phyloP scores from a whole-genome alignment of 64 coral and sea anemone genomes.

The Montipora cactus region DNA sequence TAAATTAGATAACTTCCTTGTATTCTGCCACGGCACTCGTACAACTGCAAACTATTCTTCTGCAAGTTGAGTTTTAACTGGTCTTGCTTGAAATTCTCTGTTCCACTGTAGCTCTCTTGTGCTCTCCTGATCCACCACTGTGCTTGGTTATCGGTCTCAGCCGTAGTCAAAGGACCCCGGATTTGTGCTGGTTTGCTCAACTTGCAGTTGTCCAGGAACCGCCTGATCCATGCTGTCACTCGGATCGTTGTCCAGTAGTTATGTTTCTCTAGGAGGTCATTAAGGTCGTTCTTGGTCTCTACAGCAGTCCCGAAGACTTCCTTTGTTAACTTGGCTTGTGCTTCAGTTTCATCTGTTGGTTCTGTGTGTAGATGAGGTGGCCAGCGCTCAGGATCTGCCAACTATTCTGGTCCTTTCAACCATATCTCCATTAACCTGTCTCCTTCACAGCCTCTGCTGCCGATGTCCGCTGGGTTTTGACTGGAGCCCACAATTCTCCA shows the following conservation, averaged over 20 bases:
- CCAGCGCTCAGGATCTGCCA: constrained; percentile 33
- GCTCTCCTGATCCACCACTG: constrained; percentile 47
- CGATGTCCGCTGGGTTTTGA: constrained; percentile 53
- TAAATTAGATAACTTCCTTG: constrained; percentile 18
- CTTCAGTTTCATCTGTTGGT: constrained; percentile 39
- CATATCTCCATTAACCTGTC: neutral
- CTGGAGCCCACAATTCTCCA: constrained; percentile 56
- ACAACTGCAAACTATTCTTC: too few relatives aligned
- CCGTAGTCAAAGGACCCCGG: constrained; percentile 48
- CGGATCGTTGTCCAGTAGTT: constrained; percentile 21
- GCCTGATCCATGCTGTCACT: constrained; percentile 33
- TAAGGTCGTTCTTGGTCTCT: constrained; percentile 28
- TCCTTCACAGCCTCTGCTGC: constrained; percentile 37
- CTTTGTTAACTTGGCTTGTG: constrained; percentile 31
- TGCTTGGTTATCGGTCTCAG: constrained; percentile 35
- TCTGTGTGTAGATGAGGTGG: neutral
- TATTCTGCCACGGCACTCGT: constrained; percentile 41
- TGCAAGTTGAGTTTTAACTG: too few relatives aligned
- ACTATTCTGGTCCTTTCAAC: constrained; percentile 9
- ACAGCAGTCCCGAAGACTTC: neutral
- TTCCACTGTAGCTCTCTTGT: constrained; percentile 38
- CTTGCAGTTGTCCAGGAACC: constrained; percentile 45
- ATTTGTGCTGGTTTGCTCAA: constrained; percentile 7
- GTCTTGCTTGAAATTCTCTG: constrained; percentile 47
- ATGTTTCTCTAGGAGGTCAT: constrained; percentile 25